Percentiles rank a stretch among this genome's conserved stretches.
These are phyloP conservation scores for Macropis europaea DNA, from an alignment of 2,888 invertebrate genomes.

Conservation along the genomic window DNA sequence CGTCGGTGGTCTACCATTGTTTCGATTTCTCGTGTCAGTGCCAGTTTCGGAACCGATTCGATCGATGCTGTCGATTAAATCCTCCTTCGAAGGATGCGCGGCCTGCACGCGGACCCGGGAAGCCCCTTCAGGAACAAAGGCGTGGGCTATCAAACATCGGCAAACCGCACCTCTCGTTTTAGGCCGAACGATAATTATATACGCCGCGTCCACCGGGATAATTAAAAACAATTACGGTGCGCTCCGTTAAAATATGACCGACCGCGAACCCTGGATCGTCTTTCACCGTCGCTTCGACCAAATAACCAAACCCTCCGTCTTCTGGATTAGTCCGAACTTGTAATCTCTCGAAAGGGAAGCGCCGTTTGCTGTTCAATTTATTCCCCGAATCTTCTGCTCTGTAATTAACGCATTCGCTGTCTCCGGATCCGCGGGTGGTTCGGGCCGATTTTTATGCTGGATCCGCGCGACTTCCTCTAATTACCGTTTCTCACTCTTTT, in stretches of 20 bases:
- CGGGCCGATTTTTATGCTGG: too few species aligned
- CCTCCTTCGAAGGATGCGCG: slow-evolving; percentile 36
- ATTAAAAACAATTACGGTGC: slow-evolving; percentile 70
- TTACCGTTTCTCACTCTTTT: too few species aligned
- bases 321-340: too few species aligned
- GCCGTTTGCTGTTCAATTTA: slow-evolving; percentile 7
- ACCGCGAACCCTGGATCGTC: slow-evolving; percentile 4
- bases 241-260: slow-evolving; percentile 44
- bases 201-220: slow-evolving; percentile 65
- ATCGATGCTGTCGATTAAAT: slow-evolving; percentile 65
- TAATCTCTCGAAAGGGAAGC: too few species aligned
- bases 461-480: too few species aligned
- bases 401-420: too few species aligned
- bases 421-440: too few species aligned
- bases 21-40: slow-evolving; percentile 59
- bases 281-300: background rate
- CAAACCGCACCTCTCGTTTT: slow-evolving; percentile 60
- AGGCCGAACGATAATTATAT: slow-evolving; percentile 67
- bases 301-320: background rate
- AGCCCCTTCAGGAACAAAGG: slow-evolving; percentile 56
- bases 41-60: slow-evolving; percentile 57
- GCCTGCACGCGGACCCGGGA: slow-evolving; percentile 11
- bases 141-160: slow-evolving; percentile 54
- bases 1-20: slow-evolving; percentile 65
- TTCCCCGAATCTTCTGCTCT: too few species aligned